Evolutionary conservation across 2,797 vertebrate genomes (phyloP), one percentile per base, ranked within the genome.

Genomic region (Parauchenoglanis ngamensis): DNA sequence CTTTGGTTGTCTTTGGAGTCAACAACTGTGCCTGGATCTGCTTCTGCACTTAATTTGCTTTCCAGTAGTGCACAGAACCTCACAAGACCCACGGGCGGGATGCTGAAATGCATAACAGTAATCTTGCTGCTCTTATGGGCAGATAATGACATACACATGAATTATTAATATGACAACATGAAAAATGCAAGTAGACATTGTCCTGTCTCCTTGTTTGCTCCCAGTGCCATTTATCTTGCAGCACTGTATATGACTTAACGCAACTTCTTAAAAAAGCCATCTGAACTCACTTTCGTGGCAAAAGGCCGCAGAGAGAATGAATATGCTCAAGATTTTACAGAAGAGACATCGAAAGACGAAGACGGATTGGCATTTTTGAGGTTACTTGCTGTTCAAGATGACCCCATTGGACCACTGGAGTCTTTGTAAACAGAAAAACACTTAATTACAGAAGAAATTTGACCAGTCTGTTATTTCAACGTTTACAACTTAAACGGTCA

Each of bases 261-360:
- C 61, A 63, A 57, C 49, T 44, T 56, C 52, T 77, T 70, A 70
- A 31, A 76, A 63, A 17, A 65, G 61, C 54, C 57, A 84, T 88
- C n/a, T 86, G 75, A 88, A 83, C 54, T 79, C 56, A 86, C 73
- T 63, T 88, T 86, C 75, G 70, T 23, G 61, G 83, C 83, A 83
- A 85, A 56, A 78, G 83, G 54, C n/a, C 86, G 70, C 8, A 31
- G 54, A 85, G 68, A 78, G 25, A 73, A 72, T 46, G 63, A 72
- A 81, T 54, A 84, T 63, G 56, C 21, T 68, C 25, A 25, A 28
- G 73, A 83, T 63, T 72, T 83, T 67, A 49, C 49, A 0, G 49
- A 46, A 68, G n/a, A 83, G 77, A 61, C 61, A 61, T 13, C 28
- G 40, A 44, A 28, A 28, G 83, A 59, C 67, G 82, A 44, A 52